These are phyloP conservation scores for Platorchestia sp. DNA, from an alignment of 1,140 invertebrate species.

Conservation along the genomic window DNA sequence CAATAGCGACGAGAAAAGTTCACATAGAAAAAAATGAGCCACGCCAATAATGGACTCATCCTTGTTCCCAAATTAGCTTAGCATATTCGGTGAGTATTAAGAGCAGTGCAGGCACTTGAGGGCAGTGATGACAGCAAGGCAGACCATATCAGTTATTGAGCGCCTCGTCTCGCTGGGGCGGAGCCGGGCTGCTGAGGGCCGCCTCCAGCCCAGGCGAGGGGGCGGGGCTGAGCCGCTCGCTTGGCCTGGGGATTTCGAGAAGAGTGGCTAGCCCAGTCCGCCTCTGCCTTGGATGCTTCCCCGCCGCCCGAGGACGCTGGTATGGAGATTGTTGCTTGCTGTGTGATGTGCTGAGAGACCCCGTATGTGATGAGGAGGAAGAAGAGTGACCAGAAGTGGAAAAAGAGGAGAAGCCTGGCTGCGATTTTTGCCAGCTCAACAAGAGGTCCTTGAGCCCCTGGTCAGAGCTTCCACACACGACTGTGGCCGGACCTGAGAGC, in stretches of 20 bases:
- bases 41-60: neutral
- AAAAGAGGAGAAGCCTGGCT: neutral
- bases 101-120: neutral
- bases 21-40: neutral
- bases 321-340: slow-evolving; percentile 27
- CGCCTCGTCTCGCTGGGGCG: neutral
- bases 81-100: neutral
- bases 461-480: neutral
- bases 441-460: neutral
- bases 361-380: neutral
- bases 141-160: neutral
- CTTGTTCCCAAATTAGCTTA: neutral
- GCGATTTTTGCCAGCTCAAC: slow-evolving; percentile 34
- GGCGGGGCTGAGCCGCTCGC: neutral
- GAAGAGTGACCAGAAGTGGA: neutral
- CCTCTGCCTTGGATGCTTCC: neutral
- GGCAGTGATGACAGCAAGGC: neutral
- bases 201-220: neutral
- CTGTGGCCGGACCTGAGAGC: neutral
- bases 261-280: slow-evolving; percentile 23
- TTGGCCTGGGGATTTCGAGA: neutral
- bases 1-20: neutral
- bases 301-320: neutral
- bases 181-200: neutral
- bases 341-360: neutral